A percentile compares a stretch with the other conserved stretches of the same genome.
phyloP scores from a whole-genome alignment of 2,888 invertebrate species.

The Limnephilus rhombicus region DNA sequence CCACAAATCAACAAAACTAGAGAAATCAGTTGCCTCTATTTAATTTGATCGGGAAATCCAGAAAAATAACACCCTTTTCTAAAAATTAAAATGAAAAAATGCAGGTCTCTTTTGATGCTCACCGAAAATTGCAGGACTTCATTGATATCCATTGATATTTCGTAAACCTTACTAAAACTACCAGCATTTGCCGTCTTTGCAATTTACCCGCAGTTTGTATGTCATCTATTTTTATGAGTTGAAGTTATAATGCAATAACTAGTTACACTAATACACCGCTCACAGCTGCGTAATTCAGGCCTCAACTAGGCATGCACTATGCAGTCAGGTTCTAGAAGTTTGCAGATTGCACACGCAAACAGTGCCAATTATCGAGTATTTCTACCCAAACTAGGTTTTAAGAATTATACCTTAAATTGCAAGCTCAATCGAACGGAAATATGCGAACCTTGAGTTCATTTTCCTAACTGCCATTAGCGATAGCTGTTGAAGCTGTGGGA shows the following conservation, averaged over 20 bases:
- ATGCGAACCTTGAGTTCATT: neutral
- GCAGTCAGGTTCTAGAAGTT: neutral
- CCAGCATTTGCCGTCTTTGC: neutral
- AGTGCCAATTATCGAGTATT: neutral
- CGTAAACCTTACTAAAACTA: neutral
- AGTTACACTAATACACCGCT: neutral
- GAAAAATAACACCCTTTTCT: too few species aligned
- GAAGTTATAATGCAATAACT: neutral
- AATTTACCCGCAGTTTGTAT: neutral
- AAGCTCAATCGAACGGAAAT: neutral
- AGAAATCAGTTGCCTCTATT: too few species aligned
- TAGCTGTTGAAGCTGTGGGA: neutral
- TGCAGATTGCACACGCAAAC: neutral
- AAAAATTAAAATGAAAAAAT: too few species aligned
- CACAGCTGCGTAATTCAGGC: neutral
- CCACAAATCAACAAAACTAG: too few species aligned
- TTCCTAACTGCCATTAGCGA: neutral
- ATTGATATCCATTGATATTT: too few species aligned
- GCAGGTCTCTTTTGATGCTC: too few species aligned
- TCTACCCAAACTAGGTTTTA: neutral
- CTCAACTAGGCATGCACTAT: neutral
- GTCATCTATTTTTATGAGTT: neutral
- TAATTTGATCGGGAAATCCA: too few species aligned
- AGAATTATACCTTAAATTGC: neutral
- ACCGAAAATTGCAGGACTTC: too few species aligned